These are phyloP conservation scores for Miniopterus natalensis DNA, from an alignment of 2,113 vertebrate species.

Conservation along the genomic window DNA sequence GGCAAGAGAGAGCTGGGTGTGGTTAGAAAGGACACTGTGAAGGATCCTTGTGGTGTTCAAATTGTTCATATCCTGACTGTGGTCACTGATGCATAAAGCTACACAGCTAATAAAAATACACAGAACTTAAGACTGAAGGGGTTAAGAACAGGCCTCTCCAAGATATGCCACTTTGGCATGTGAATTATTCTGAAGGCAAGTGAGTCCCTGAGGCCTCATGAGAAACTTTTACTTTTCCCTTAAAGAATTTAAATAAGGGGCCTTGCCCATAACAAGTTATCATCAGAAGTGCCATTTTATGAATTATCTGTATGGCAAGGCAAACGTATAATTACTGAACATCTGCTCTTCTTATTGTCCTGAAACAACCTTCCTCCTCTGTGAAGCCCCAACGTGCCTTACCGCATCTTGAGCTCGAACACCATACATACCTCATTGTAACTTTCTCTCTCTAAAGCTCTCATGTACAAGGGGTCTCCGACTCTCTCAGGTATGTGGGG, in stretches of 20 bases:
- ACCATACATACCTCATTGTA: neutral
- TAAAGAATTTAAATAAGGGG: neutral
- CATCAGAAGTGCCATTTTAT: neutral
- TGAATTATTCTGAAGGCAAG: neutral
- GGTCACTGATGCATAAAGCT: neutral
- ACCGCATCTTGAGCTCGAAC: neutral
- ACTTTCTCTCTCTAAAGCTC: neutral
- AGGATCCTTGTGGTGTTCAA: neutral
- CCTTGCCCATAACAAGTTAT: neutral
- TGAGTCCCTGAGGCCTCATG: neutral
- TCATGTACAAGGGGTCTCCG: neutral
- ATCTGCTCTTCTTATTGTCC: neutral
- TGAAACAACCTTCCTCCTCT: neutral
- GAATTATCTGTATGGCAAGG: neutral
- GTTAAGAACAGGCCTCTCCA: neutral
- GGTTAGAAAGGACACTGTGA: neutral
- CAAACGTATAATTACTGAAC: neutral
- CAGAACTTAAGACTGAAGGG: neutral
- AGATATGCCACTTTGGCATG: neutral
- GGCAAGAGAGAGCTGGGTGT: neutral
- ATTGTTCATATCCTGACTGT: neutral
- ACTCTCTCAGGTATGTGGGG: neutral
- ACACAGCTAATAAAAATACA: neutral
- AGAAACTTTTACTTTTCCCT: neutral
- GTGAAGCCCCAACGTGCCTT: neutral